Conservation (phyloP, 1,140 invertebrate species). For the Helicorthomorpha holstii region DNA sequence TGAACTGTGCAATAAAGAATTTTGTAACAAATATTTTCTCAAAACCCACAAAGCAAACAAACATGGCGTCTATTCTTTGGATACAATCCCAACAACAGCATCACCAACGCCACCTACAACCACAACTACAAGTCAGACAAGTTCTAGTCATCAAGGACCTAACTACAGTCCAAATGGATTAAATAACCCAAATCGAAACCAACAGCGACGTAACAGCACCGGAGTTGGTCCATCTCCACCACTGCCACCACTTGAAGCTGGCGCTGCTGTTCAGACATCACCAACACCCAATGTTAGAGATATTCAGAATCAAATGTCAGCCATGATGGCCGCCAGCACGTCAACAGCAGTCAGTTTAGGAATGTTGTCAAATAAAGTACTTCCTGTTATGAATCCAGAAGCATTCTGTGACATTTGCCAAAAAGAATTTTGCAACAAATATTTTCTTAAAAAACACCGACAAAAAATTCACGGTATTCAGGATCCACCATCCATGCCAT, state of each 20-base stretch:
- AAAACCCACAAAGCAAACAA: constrained; percentile 95
- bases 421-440: constrained; percentile 28
- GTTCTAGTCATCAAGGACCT: background rate
- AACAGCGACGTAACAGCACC: no score
- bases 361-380: background rate
- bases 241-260: background rate
- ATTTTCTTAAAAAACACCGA: constrained; percentile 29
- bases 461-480: constrained; percentile 26
- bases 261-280: background rate
- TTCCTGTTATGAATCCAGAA: constrained; percentile 17
- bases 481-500: constrained; percentile 9
- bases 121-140: background rate
- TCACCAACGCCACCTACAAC: background rate
- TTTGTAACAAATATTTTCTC: constrained; percentile 99
- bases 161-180: background rate
- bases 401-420: constrained; percentile 31
- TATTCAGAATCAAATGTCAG: background rate
- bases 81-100: background rate
- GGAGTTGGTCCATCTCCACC: background rate
- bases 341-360: background rate
- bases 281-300: background rate
- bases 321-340: background rate
- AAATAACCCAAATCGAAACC: no score
- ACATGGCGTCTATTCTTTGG: constrained; percentile 48
- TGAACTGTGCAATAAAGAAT: constrained; percentile 94